phyloP scores from a whole-genome alignment of 1,140 invertebrate species.

The Ceratoteleas bidentatus region DNA sequence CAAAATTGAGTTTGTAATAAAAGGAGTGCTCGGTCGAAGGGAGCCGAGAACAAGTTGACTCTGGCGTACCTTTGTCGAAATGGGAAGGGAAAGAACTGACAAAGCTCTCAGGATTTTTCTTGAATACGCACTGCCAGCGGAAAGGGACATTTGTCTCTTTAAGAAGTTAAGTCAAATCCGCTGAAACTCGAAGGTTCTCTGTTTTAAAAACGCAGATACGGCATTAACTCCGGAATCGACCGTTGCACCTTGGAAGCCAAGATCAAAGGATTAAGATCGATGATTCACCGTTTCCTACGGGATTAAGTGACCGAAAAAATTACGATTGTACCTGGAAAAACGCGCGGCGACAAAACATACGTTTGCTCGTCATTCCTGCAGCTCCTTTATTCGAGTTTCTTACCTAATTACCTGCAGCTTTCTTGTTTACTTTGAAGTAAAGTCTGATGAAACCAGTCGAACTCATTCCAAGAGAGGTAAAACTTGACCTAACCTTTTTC shows the following conservation, averaged over 20 bases:
- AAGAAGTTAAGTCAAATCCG: constrained; percentile 23
- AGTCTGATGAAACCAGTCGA: too few species aligned
- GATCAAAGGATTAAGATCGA: neutral
- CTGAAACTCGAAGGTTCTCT: constrained; percentile 13
- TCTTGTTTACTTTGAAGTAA: too few species aligned
- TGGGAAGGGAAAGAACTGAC: constrained; percentile 9
- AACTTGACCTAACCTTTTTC: too few species aligned
- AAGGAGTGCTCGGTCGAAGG: neutral
- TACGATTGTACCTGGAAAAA: too few species aligned
- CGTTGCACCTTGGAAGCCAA: constrained; percentile 3
- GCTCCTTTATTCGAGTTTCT: too few species aligned
- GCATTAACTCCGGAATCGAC: constrained; percentile 10
- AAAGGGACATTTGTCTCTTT: constrained; percentile 20
- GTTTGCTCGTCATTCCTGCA: too few species aligned
- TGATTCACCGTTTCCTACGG: neutral
- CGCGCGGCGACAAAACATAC: too few species aligned
- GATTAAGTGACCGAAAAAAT: neutral
- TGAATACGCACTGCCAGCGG: constrained; percentile 10
- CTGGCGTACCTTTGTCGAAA: constrained; percentile 6
- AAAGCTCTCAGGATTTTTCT: constrained; percentile 17
- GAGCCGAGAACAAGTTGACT: constrained; percentile 6
- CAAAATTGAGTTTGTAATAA: neutral
- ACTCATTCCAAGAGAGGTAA: too few species aligned
- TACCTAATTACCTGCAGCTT: too few species aligned
- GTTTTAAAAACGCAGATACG: constrained; percentile 15